A percentile compares a stretch with the other conserved stretches of the same genome.
Conservation (phyloP, 2,797 vertebrate species). For the Sebastiscus tertius region DNA sequence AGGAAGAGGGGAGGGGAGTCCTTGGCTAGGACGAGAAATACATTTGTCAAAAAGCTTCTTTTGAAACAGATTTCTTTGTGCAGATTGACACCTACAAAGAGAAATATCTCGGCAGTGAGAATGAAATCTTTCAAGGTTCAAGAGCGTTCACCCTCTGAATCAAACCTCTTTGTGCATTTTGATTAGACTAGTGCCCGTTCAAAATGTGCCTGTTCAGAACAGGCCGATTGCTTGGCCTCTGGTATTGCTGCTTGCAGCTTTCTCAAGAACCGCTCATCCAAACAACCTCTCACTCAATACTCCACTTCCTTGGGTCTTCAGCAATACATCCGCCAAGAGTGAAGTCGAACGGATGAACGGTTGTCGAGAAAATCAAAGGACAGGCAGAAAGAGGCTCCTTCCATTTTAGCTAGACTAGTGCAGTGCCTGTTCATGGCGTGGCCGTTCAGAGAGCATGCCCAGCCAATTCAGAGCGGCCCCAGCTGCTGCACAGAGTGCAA, state of each 20-base stretch:
- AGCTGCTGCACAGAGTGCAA: too few species aligned
- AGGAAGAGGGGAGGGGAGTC: neutral
- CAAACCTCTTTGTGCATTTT: neutral
- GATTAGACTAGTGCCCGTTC: neutral
- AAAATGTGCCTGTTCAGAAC: neutral
- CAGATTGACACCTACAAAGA: neutral
- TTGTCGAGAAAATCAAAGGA: neutral
- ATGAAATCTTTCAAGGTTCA: neutral
- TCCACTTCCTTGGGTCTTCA: neutral
- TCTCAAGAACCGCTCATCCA: neutral
- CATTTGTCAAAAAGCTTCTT: neutral
- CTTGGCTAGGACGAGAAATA: neutral
- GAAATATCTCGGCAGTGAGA: neutral
- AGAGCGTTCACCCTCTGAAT: neutral
- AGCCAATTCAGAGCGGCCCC: neutral
- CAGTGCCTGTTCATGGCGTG: neutral
- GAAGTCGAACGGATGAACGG: neutral
- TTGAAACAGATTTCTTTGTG: neutral
- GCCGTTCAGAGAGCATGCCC: neutral
- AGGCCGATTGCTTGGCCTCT: neutral
- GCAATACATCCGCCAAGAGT: neutral
- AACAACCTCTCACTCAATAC: neutral
- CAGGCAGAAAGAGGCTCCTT: too few species aligned
- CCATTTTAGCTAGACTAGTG: neutral
- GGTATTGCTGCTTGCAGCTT: neutral